phyloP scores from a whole-genome alignment of 30 jellyfish, hydroid and myxozoan genomes.

The Aurelia sp. region DNA sequence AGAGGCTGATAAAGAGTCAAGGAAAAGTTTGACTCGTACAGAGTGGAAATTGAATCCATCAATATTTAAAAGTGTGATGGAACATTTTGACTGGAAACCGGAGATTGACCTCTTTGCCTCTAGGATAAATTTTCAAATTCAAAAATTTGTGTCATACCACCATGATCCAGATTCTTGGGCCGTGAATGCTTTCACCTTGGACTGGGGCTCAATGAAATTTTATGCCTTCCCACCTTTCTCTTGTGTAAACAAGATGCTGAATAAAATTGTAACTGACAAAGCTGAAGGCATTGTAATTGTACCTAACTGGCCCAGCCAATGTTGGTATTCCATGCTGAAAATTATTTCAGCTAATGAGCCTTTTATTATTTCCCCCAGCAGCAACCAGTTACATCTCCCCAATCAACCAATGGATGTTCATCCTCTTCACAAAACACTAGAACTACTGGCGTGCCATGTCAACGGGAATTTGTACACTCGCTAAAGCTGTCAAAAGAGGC shows the following conservation, averaged over 20 bases:
- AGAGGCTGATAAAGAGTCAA: constrained; percentile 45
- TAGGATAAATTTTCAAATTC: constrained; percentile 17
- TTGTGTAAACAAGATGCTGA: constrained; percentile 2
- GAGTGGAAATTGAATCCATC: constrained; percentile 46
- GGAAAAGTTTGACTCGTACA: background rate
- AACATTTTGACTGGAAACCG: background rate
- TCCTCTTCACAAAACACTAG: constrained; percentile 38
- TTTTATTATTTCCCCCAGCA: constrained; percentile 46
- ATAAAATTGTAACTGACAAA: constrained; percentile 20
- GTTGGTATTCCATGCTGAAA: constrained; percentile 27
- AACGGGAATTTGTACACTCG: background rate
- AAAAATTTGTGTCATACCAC: constrained; percentile 10
- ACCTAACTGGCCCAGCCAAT: constrained; percentile 65
- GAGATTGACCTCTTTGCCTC: constrained; percentile 52
- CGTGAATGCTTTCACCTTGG: background rate
- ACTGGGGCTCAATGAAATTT: constrained; percentile 9
- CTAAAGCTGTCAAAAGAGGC: background rate
- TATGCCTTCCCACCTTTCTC: constrained; percentile 62
- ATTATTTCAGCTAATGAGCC: constrained; percentile 5
- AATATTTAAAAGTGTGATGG: background rate
- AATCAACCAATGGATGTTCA: constrained; percentile 5
- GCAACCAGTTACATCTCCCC: constrained; percentile 42
- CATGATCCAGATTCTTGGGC: constrained; percentile 51
- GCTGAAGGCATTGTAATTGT: constrained; percentile 51
- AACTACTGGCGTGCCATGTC: constrained; percentile 31